Evolutionary conservation across 2,797 vertebrate species (phyloP).

Genomic region (Xerus rutilus): DNA sequence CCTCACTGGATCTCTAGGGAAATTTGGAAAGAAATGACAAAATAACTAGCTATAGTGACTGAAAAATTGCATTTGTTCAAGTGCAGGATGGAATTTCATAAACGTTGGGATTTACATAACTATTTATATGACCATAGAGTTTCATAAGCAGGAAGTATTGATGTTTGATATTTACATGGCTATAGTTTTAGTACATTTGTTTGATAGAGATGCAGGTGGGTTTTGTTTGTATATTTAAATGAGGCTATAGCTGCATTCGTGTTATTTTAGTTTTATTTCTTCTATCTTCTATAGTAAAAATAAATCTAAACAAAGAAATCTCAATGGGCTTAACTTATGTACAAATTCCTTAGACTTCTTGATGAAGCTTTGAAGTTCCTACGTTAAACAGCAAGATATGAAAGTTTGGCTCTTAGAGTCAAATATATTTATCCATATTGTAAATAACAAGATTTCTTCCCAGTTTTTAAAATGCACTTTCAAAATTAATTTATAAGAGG

Average conservation of each 20-base stretch:
- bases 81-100: conserved; percentile 79
- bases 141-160: conserved; percentile 78
- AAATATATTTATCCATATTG: conserved; percentile 5
- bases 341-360: background rate
- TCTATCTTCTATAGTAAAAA: conserved; percentile 8
- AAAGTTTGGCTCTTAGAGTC: conserved; percentile 42
- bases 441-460: conserved; percentile 36
- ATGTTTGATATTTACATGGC: conserved; percentile 74
- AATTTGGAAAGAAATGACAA: conserved; percentile 78
- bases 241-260: background rate
- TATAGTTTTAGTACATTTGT: conserved; percentile 75
- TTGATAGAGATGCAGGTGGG: conserved; percentile 57
- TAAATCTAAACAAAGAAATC: conserved; percentile 58
- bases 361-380: background rate
- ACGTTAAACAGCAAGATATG: conserved; percentile 60
- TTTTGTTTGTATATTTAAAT: conserved; percentile 72
- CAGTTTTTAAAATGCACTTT: conserved; percentile 47
- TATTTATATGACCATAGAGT: conserved; percentile 78
- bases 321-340: conserved; percentile 29
- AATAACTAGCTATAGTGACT: conserved; percentile 75
- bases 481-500: conserved; percentile 11
- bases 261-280: conserved; percentile 61
- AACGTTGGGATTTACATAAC: conserved; percentile 81
- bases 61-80: conserved; percentile 83
- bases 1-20: conserved; percentile 73